Evolutionary conservation across 2,888 invertebrate genomes (phyloP).

Genomic region (Harpalus rufipes): DNA sequence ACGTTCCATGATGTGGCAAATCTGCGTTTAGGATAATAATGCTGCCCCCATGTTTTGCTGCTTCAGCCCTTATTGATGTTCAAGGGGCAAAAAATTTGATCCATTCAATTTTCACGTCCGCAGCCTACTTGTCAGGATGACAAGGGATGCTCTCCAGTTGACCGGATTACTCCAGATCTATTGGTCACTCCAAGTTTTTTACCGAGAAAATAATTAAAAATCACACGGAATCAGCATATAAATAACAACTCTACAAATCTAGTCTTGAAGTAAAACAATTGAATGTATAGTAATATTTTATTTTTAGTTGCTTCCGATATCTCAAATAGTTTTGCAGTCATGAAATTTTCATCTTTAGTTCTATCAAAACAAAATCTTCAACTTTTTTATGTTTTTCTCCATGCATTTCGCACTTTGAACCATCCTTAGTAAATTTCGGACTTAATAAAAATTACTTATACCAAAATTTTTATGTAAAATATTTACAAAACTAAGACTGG

Average conservation of each 20-base stretch:
- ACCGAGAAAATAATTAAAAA: neutral
- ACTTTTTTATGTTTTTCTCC: too few species aligned
- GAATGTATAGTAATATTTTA: too few species aligned
- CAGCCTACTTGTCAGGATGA: neutral
- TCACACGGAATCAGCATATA: neutral
- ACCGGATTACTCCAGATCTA: neutral
- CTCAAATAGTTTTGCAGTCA: too few species aligned
- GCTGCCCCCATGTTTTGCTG: constrained; percentile 2
- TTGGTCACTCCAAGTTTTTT: neutral
- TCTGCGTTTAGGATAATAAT: constrained; percentile 6
- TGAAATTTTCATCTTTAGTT: too few species aligned
- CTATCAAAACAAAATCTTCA: too few species aligned
- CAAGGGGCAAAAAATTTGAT: constrained; percentile 2
- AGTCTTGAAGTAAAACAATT: too few species aligned
- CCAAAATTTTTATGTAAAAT: too few species aligned
- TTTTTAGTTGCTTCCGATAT: too few species aligned
- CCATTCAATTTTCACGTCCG: neutral
- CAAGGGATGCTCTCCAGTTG: neutral
- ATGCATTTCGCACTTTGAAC: too few species aligned
- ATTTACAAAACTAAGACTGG: too few species aligned
- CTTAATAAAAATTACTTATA: too few species aligned
- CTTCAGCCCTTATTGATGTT: constrained; percentile 5
- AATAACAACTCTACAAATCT: neutral
- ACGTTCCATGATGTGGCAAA: neutral
- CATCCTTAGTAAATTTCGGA: too few species aligned